Evolutionary conservation across 2,797 vertebrate genomes (phyloP), one percentile per base, ranked within the genome.

Genomic region (Denticeps clupeoides): DNA sequence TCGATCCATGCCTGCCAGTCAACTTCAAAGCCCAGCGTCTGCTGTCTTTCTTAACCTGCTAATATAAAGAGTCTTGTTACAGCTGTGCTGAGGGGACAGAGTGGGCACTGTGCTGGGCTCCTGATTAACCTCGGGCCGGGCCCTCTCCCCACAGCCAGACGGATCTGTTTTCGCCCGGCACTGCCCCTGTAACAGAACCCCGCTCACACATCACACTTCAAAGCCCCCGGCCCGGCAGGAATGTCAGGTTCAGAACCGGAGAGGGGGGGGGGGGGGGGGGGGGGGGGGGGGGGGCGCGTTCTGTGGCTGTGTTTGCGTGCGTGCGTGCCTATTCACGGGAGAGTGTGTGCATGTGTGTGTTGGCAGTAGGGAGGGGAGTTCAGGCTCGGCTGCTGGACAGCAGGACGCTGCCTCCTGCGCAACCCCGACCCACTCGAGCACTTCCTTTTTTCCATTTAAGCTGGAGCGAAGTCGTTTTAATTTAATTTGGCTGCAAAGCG

Each of bases 241-340:
- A 88, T 88, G 85, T 82, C 84, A 89, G 84, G 78, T 86, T 87
- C 81, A 84, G 65, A 74, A 79, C 70, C 63, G 72, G 78, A 60
- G 74, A 69, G 67, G 69, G 58, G 9, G 27, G 54, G 49, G 29
- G 69, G 67, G 69, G 58, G 9, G 27, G 54, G 49, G 29, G 69
- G 67, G 69, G 58, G 9, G 27, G 69, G 67, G 69, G 58, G 9
- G 27, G 54, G 49, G 29, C 11, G 44, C 22, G 26, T 13, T 47
- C 55, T 59, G 41, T 58, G 51, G 32, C 49, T 45, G 44, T 55
- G 47, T 28, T 50, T 42, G 32, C 56, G 33, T 49, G 41, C 44
- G 45, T 56, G 40, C 22, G 44, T 16, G 33, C 8, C 31, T 37
- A 40, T 22, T 41, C 35, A 13, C 12, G 10, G 24, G 40, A 27